Conservation (phyloP, 2,888 invertebrate genomes). For the Gerris lacustris region DNA sequence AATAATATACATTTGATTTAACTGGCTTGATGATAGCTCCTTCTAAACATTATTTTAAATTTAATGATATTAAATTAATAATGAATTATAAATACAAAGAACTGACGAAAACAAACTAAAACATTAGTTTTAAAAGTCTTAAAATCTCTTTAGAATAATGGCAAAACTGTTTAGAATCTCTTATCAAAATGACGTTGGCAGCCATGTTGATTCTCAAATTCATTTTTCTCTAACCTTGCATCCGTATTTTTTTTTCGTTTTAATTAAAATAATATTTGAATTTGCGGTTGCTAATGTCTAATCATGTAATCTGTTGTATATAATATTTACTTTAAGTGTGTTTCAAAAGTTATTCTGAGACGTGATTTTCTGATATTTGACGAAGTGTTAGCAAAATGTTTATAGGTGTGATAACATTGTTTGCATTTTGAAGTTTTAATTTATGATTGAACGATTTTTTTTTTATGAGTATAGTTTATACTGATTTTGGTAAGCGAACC, state of each 20-base stretch:
- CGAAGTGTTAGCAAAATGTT: not conserved
- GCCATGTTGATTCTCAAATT: not conserved
- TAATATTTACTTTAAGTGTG: not conserved
- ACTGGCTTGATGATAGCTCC: no score
- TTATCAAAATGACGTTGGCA: not conserved
- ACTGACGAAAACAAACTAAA: no score
- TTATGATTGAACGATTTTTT: not conserved
- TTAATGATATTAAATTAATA: no score
- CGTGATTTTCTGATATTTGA: no score
- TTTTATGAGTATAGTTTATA: not conserved
- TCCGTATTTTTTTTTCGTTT: not conserved
- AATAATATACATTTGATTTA: no score
- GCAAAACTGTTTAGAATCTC: not conserved
- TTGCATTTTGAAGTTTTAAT: not conserved
- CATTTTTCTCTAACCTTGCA: conserved; percentile 1
- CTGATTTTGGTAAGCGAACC: not conserved
- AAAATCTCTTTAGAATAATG: not conserved
- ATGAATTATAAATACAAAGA: no score
- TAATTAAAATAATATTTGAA: not conserved
- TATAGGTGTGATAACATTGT: conserved; percentile 3
- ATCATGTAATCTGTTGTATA: not conserved
- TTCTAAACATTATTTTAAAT: no score
- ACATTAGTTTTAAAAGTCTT: no score
- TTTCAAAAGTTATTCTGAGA: no score
- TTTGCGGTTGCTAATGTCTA: not conserved